A percentile compares a stretch with the other conserved stretches of the same genome.
These are phyloP conservation scores for Nebria ingens DNA, from an alignment of 1,140 invertebrate genomes.

Conservation along the genomic window DNA sequence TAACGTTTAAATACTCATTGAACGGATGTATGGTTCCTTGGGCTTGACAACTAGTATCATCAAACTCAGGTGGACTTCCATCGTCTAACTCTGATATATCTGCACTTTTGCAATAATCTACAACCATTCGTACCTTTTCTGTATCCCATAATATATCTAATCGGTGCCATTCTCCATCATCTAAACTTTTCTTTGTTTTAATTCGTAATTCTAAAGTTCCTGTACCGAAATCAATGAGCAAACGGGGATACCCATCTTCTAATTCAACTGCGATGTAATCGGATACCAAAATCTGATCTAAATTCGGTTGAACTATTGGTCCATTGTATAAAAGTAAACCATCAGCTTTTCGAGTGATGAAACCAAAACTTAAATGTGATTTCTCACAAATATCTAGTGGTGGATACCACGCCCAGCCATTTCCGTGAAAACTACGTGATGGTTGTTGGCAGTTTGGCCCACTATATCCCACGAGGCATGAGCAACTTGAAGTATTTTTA, in stretches of 20 bases:
- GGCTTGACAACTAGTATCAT: conserved; percentile 80
- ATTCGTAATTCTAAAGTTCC: conserved; percentile 68
- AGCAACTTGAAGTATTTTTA: too few species aligned
- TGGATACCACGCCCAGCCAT: conserved; percentile 82
- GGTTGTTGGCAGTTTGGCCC: conserved; percentile 85
- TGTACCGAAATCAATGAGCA: conserved; percentile 86
- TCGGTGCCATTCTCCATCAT: conserved; percentile 63
- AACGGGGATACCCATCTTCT: conserved; percentile 67
- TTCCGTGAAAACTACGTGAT: conserved; percentile 73
- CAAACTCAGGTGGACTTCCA: too few species aligned
- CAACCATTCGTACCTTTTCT: too few species aligned
- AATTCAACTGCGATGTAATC: conserved; percentile 91
- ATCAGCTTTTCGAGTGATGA: conserved; percentile 58
- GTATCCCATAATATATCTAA: conserved; percentile 59
- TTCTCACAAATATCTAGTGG: conserved; percentile 67
- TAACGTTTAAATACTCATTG: too few species aligned
- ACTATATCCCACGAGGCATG: conserved; percentile 67
- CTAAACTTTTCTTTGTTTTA: conserved; percentile 56
- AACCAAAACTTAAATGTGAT: conserved; percentile 64
- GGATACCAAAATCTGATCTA: conserved; percentile 37
- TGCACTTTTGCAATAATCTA: too few species aligned
- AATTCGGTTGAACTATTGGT: conserved; percentile 55
- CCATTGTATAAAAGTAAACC: conserved; percentile 89
- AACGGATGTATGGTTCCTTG: conserved; percentile 64
- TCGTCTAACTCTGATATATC: too few species aligned